phyloP scores from a whole-genome alignment of 2,797 vertebrate genomes.

The Hoplostethus atlanticus region DNA sequence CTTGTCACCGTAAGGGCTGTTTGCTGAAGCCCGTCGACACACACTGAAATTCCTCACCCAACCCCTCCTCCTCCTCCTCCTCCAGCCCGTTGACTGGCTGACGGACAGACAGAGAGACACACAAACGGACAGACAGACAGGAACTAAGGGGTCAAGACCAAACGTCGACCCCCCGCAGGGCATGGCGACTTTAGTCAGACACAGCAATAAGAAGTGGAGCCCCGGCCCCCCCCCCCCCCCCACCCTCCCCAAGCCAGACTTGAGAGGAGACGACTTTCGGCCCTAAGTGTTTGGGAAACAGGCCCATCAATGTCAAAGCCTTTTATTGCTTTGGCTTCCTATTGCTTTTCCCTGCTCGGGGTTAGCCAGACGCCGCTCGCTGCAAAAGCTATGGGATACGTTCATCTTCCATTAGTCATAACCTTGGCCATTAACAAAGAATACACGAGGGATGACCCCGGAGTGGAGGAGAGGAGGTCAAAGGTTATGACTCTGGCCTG shows the following conservation, averaged over 20 bases:
- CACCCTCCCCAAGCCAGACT: slow-evolving; percentile 60
- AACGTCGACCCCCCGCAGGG: slow-evolving; percentile 61
- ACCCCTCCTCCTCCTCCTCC: slow-evolving; percentile 60
- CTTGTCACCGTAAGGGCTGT: slow-evolving; percentile 76
- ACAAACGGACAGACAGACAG: slow-evolving; percentile 46
- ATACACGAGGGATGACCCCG: slow-evolving; percentile 63
- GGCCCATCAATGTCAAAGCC: slow-evolving; percentile 81
- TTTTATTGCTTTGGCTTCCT: slow-evolving; percentile 83
- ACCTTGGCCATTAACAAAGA: slow-evolving; percentile 70
- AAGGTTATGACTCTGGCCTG: slow-evolving; percentile 20
- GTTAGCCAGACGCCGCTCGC: slow-evolving; percentile 60
- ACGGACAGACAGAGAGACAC: slow-evolving; percentile 23
- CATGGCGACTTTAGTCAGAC: slow-evolving; percentile 77
- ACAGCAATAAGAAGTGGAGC: slow-evolving; percentile 76
- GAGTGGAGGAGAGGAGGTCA: slow-evolving; percentile 61
- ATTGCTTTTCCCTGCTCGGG: slow-evolving; percentile 80
- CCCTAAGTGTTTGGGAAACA: slow-evolving; percentile 82
- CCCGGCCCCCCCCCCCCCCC: slow-evolving; percentile 62
- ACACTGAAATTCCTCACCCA: slow-evolving; percentile 84
- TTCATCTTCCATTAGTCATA: slow-evolving; percentile 76
- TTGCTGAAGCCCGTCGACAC: slow-evolving; percentile 80
- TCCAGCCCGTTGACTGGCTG: slow-evolving; percentile 43
- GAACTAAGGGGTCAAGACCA: slow-evolving; percentile 60
- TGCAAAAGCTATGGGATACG: slow-evolving; percentile 58
- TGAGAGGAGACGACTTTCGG: slow-evolving; percentile 71